These are phyloP conservation scores for Omphaloscelis lunosa DNA, from an alignment of 2,888 invertebrate genomes.

Conservation along the genomic window DNA sequence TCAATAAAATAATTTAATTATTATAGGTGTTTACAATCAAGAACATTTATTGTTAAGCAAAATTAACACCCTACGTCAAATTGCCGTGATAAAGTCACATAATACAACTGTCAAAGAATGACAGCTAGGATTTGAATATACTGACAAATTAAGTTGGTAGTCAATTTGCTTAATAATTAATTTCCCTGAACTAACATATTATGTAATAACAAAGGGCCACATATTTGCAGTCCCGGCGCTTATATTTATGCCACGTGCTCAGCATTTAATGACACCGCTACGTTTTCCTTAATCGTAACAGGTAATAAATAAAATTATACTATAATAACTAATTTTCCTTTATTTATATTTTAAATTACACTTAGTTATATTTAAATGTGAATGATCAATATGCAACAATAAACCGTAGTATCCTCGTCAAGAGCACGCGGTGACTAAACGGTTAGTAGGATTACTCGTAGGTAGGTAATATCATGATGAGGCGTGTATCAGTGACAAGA, in stretches of 20 bases:
- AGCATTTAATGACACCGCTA: conserved; percentile 19
- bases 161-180: background rate
- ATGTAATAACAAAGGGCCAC: background rate
- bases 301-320: conserved; percentile 30
- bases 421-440: background rate
- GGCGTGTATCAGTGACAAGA: background rate
- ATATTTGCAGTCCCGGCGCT: conserved; percentile 16
- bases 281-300: conserved; percentile 38
- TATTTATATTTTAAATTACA: background rate
- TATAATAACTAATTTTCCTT: background rate
- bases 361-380: background rate
- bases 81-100: background rate
- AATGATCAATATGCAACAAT: background rate
- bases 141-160: too few relatives aligned
- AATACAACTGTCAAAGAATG: background rate
- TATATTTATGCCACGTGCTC: conserved; percentile 32
- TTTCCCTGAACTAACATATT: background rate
- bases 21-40: too few relatives aligned
- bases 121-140: background rate
- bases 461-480: background rate
- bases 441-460: background rate
- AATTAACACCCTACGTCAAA: background rate
- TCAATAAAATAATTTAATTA: background rate
- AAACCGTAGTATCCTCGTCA: background rate
- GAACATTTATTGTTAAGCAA: background rate